Evolutionary conservation across 2,888 invertebrate species (phyloP).

Genomic region (Ichneumoninae sp.): DNA sequence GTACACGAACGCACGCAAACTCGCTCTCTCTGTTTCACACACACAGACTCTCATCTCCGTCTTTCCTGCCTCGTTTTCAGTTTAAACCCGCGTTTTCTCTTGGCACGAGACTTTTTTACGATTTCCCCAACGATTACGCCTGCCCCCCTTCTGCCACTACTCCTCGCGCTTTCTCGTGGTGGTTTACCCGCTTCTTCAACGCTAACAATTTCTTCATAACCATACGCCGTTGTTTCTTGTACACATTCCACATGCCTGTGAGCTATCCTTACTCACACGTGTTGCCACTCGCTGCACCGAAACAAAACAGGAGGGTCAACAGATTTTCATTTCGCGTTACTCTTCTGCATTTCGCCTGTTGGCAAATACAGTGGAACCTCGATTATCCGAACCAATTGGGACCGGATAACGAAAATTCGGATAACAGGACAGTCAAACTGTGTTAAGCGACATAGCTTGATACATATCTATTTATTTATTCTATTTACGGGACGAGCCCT

Average conservation of each 20-base stretch:
- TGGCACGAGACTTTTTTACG: constrained; percentile 22
- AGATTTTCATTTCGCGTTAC: neutral
- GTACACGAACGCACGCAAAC: neutral
- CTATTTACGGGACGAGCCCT: too few species aligned
- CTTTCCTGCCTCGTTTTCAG: constrained; percentile 8
- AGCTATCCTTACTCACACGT: neutral
- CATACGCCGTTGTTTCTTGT: neutral
- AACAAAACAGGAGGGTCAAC: constrained; percentile 13
- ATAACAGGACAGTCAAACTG: too few species aligned
- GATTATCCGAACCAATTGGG: too few species aligned
- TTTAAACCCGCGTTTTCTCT: constrained; percentile 24
- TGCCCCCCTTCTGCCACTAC: neutral
- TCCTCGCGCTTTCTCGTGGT: neutral
- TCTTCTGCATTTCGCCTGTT: neutral
- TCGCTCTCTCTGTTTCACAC: neutral
- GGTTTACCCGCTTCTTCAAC: neutral
- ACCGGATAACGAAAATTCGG: too few species aligned
- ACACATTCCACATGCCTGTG: neutral
- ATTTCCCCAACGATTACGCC: constrained; percentile 24
- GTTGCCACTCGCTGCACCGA: neutral
- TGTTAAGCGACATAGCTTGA: too few species aligned
- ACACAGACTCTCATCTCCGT: neutral
- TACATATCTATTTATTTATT: too few species aligned
- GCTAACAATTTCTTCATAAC: constrained; percentile 9
- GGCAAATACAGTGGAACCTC: neutral